Evolutionary conservation across 2,113 vertebrate species (phyloP).

Genomic region (Zosterops borbonicus): DNA sequence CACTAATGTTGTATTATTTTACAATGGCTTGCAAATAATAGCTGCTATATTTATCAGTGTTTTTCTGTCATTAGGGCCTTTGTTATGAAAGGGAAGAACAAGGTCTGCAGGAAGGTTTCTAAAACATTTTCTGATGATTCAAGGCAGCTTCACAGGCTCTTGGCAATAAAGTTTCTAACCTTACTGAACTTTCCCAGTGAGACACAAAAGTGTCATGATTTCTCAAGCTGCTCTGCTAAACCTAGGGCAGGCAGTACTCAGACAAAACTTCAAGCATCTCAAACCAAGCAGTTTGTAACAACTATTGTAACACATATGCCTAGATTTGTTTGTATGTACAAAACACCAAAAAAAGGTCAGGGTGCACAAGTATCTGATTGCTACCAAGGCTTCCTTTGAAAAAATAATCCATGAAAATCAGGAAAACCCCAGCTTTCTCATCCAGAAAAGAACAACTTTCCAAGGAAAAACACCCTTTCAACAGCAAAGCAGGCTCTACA

Average conservation of each 20-base stretch:
- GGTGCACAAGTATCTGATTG: neutral
- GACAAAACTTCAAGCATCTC: neutral
- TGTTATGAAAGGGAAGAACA: conserved; percentile 39
- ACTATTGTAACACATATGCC: neutral
- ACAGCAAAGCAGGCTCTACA: neutral
- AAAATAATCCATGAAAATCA: neutral
- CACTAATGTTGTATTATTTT: conserved; percentile 70
- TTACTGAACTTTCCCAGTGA: neutral
- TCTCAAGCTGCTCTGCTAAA: neutral
- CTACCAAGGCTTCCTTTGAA: neutral
- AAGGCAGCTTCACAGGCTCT: neutral
- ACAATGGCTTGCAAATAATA: conserved; percentile 67
- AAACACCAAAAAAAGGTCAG: neutral
- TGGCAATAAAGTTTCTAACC: conserved; percentile 1
- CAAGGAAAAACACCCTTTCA: neutral
- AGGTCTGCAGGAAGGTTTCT: conserved; percentile 22
- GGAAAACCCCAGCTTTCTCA: neutral
- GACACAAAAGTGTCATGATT: neutral
- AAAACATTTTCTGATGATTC: conserved; percentile 31
- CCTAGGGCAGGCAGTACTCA: neutral
- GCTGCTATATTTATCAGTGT: conserved; percentile 63
- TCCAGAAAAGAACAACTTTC: neutral
- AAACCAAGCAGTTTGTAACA: neutral
- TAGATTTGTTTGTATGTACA: rapidly evolving
- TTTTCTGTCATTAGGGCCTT: conserved; percentile 39